Conservation (phyloP, 2,888 invertebrate species). For the Patella pellucida region DNA sequence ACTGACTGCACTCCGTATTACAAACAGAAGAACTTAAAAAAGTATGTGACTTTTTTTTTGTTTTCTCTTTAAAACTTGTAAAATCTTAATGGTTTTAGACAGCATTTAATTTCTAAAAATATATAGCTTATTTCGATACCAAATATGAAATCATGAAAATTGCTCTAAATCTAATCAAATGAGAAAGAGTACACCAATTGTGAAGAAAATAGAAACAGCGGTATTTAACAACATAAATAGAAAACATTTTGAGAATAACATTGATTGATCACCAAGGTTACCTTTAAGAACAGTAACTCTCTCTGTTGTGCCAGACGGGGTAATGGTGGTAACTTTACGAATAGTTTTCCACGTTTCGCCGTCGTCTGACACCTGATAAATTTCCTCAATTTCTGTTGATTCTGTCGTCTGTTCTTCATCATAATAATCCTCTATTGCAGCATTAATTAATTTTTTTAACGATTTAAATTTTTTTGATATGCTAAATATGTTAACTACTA, state of each 20-base stretch:
- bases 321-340: constrained; percentile 60
- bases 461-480: too few species aligned
- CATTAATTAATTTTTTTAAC: background rate
- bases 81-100: too few species aligned
- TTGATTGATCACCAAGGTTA: constrained; percentile 31
- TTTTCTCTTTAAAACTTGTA: too few species aligned
- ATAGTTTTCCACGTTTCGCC: constrained; percentile 60
- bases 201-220: constrained; percentile 9
- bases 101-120: too few species aligned
- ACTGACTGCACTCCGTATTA: too few species aligned
- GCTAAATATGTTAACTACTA: too few species aligned
- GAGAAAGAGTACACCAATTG: too few species aligned
- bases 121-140: too few species aligned
- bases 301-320: constrained; percentile 55
- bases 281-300: constrained; percentile 56
- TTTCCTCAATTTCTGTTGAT: constrained; percentile 58
- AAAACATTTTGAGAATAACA: background rate
- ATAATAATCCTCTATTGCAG: constrained; percentile 28
- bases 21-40: too few species aligned
- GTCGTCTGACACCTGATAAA: constrained; percentile 57
- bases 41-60: too few species aligned
- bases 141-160: too few species aligned
- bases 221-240: background rate
- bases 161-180: too few species aligned
- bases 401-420: constrained; percentile 44